Evolutionary conservation across 2,797 vertebrate genomes (phyloP).

Genomic region (Acanthurus leucopareius): DNA sequence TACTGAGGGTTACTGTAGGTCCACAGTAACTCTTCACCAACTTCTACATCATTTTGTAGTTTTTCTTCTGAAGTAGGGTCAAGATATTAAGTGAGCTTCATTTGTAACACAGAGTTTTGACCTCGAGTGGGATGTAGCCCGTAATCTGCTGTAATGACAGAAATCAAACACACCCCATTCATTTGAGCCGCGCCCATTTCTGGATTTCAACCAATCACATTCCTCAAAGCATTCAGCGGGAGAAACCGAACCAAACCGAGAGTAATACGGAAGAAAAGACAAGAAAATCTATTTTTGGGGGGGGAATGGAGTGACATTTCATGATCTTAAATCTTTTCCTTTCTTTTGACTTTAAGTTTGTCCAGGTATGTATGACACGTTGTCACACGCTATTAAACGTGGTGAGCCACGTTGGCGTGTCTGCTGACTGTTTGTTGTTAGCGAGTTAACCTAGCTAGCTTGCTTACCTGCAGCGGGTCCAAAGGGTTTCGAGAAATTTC

Average conservation of each 20-base stretch:
- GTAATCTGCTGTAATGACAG: accelerated
- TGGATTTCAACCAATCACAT: constrained; percentile 62
- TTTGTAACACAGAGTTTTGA: neutral
- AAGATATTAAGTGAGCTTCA: neutral
- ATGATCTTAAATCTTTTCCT: neutral
- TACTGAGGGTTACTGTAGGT: neutral
- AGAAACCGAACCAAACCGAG: constrained; percentile 54
- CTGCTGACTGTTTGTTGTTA: neutral
- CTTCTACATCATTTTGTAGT: neutral
- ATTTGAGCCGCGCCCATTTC: constrained; percentile 4
- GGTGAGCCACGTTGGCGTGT: neutral
- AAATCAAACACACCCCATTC: constrained; percentile 28
- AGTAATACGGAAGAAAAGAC: neutral
- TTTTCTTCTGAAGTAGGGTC: neutral
- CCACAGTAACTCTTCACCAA: neutral
- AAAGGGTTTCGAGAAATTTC: neutral
- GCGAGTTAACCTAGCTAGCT: constrained; percentile 19
- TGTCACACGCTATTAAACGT: neutral
- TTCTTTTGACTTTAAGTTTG: neutral
- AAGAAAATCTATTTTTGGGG: neutral
- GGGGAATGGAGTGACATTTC: neutral
- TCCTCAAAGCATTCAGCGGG: constrained; percentile 66
- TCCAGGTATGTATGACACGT: constrained; percentile 46
- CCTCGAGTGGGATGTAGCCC: accelerated
- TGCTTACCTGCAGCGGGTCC: neutral